Evolutionary conservation across 2,888 invertebrate species (phyloP), one percentile per base, ranked within the genome.

Genomic region (Lobophora halterata): DNA sequence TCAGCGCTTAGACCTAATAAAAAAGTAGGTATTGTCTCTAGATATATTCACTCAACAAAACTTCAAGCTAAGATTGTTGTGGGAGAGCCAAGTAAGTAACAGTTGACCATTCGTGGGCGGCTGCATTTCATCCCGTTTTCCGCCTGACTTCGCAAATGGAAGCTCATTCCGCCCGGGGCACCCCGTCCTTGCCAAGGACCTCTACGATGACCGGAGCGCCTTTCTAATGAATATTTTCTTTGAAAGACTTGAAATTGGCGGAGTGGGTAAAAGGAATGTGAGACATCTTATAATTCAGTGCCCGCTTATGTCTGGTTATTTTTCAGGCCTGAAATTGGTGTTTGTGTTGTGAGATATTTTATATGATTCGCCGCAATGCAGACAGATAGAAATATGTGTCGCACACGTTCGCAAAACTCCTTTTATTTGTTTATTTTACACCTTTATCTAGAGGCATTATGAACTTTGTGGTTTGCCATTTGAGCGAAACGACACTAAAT

Each of bases 101-200:
- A 26, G 23, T 35, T 26, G 35, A 31, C 35, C 31, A 17, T 20
- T 9, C 17, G 18, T 18, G 33, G 18, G 26, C 21, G 48, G 46
- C 38, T 54, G 54, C 57, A 57, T 57, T 55, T 55, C 54, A 56
- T 58, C 58, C 63, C 53, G 46, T 60, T 65, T 64, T 67, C 57
- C 61, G 57, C 47, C 44, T 51, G 56, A 60, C 55, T 59, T 64
- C 58, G 47, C 61, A 52, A 55, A 58, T 49, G 50, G 47, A 40
- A 42, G 46, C 41, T 42, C 41, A 25, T 18, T 30, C 27, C n/a
- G 52, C 52, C 57, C 46, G 29, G 35, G 42, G 31, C 41, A 36
- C 46, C n/a, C n/a, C n/a, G n/a, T n/a, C n/a, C n/a, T 41, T 24
- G 24, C 9, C 38, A 30, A 56, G 52, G 50, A 55, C 34, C 29